Evolutionary conservation across 2,797 vertebrate species (phyloP), one percentile per base, ranked within the genome.

Genomic region (Melopsittacus undulatus): DNA sequence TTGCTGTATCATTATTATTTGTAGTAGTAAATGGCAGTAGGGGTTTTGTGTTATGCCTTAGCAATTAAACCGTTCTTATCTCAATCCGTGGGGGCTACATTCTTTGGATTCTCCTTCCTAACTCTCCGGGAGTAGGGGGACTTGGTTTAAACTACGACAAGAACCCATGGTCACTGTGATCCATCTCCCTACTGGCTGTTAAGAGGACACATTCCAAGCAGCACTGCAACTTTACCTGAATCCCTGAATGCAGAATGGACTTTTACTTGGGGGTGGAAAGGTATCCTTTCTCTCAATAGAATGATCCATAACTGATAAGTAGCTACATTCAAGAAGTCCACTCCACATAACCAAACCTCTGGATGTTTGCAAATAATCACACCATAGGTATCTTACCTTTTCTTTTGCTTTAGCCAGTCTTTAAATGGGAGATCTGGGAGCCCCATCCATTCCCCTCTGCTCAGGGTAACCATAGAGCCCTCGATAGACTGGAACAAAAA

Each of bases 391-490:
- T 23, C 95, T 96, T 43, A 98, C 98, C 98, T 98, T 88, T 96
- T 96, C 77, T 97, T 98, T 85, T 92, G 97, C 64, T 96, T 95
- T 63, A 98, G 94, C 98, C 98, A 98, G 89, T 98, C 98, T 84
- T 98, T 98, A 89, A 98, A 98, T 1, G 94, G 95, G 34, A 98
- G 95, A 82, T 98, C 98, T 5, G 98, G 98, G 7, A 98, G 98
- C 32, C 98, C 98, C 98, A 98, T 98, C 98, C 98, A 98, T 84
- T 98, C 97, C 10, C 98, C 98, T 56, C 89, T 98, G 93, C 98
- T 98, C 68, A 98, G 94, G 16, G 98, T 98, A 90, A 98, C 82
- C 98, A 98, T 98, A 40, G 98, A 98, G 32, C 98, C 98, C 51
- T 98, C 98, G 1, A 98, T 98, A 70, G 97, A 97, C 98, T 98